Base-by-base conservation (phyloP, 2,797 vertebrate species). In the Myotis vivesi region DNA sequence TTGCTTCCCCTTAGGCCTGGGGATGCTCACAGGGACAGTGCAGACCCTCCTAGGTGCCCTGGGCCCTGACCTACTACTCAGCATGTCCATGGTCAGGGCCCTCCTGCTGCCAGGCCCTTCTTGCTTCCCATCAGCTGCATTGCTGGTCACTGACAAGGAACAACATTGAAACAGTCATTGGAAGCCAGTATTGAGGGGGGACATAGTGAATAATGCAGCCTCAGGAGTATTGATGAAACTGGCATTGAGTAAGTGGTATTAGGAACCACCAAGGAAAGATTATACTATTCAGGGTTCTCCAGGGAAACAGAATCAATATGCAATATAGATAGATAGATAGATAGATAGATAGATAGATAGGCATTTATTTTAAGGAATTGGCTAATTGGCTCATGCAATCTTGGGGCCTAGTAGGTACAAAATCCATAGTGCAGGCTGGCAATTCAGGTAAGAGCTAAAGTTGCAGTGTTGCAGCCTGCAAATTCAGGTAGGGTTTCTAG, bases 381-480 rank as follows among this genome's bases (percentile, higher is more conserved):
- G 15, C 46, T 82, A 73, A 73, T 73, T 73, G 71, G 71, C 71
- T 73, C 36, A 64, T 75, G 57, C 57, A 75, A 15, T 44, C 46
- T 28, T 8, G 16, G 72, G 6, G 17, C 30, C 3, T 16, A 28
- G 2, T 11, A 28, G 38, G 53, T 57, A 22, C 33, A 22, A 68
- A 85, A 68, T 41, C 38, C 59, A 36, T 1, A 11, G 2, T 11
- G 62, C 49, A 77, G 81, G 22, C 30, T 77, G 13, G 17, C 55
- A 33, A 57, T 68, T 36, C 13, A 19, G 36, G 36, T n/a, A 41
- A 66, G 57, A 91, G 59, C n/a, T 38, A 10, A 10, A 33, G 30
- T 33, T 77, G 38, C 17, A 22, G 23, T 76, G 59, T 92, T 30
- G 2, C 1, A 66, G 69, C 11, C 36, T 44, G 22, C 46, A 33